Percentiles rank a stretch among this genome's conserved stretches.
phyloP scores from a whole-genome alignment of 2,888 invertebrate genomes.

The Aquatica leii region DNA sequence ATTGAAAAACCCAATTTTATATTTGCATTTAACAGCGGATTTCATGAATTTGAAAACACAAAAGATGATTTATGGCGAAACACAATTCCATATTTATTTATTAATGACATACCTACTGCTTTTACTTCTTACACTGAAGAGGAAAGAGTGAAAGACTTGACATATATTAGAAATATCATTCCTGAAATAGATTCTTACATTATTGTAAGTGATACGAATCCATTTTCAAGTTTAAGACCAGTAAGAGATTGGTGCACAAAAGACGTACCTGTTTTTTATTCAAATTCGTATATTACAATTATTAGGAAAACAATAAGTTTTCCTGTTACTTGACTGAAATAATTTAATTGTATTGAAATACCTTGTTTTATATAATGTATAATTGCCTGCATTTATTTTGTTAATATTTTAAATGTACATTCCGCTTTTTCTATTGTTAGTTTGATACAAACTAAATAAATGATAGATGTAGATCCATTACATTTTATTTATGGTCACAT shows the following conservation, averaged over 20 bases:
- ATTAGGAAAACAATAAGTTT: too few species aligned
- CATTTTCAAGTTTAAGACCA: slow-evolving; percentile 49
- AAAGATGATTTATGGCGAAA: slow-evolving; percentile 48
- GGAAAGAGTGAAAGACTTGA: slow-evolving; percentile 50
- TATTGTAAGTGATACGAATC: slow-evolving; percentile 45
- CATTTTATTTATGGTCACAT: too few species aligned
- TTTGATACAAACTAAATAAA: too few species aligned
- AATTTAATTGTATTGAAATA: too few species aligned
- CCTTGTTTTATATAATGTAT: too few species aligned
- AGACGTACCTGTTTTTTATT: slow-evolving; percentile 48
- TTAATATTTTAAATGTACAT: too few species aligned
- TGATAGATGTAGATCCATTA: too few species aligned
- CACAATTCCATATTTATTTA: slow-evolving; percentile 46
- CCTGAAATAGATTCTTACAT: slow-evolving; percentile 32
- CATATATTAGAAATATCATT: slow-evolving; percentile 28
- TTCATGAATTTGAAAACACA: slow-evolving; percentile 49
- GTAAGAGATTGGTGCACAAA: slow-evolving; percentile 48
- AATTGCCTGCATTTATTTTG: too few species aligned
- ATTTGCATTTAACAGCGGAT: slow-evolving; percentile 54
- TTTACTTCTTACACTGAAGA: slow-evolving; percentile 53
- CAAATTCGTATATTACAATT: slow-evolving; percentile 49
- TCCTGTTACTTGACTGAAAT: background rate
- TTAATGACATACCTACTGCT: slow-evolving; percentile 45
- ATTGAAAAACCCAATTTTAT: slow-evolving; percentile 50
- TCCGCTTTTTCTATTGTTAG: too few species aligned